Base-by-base conservation (phyloP, 2,113 vertebrate genomes). In the Oncorhynchus keta region DNA sequence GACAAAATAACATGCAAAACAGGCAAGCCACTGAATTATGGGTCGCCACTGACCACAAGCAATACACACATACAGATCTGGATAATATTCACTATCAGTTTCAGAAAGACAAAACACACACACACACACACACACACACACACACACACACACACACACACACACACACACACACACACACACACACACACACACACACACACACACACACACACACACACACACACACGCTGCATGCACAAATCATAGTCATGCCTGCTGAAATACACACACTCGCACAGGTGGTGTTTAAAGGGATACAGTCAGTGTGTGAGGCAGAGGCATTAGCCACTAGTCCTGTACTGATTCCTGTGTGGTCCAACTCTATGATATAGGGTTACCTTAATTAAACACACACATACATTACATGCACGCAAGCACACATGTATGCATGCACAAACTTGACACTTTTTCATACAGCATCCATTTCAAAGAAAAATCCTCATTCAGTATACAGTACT, bases 21-120 rank as follows among this genome's bases (percentile, higher is more conserved):
- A 35, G 32, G 32, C 5, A 35, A 35, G 32, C 32, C 6, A 5
- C 32, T 35, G 32, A 35, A 35, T 35, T 6, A 35, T 1, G 32
- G 32, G 32, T 35, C 32, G 32, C 35, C 6, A 35, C 35, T 35
- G 35, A 85, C 84, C 73, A 64, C 74, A 77, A 45, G 89, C 84
- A 68, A 90, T 82, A 80, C 85, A 85, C 79, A 83, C 87, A 69
- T 32, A 67, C 45, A 87, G 79, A 84, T 89, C 88, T 91, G 88
- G 88, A 90, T 77, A 79, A 74, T 79, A 89, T 89, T 90, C 90
- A 81, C 62, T 68, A 73, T 73, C 67, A 66, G 78, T 85, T 81
- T 85, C 55, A 85, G 72, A 81, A 79, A 85, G 80, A 83, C 84
- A 85, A 72, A 79, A 83, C 86, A 79, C 83, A 74, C 64, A 66